Conservation (phyloP, 2,888 invertebrate genomes). For the Eulithis testata region DNA sequence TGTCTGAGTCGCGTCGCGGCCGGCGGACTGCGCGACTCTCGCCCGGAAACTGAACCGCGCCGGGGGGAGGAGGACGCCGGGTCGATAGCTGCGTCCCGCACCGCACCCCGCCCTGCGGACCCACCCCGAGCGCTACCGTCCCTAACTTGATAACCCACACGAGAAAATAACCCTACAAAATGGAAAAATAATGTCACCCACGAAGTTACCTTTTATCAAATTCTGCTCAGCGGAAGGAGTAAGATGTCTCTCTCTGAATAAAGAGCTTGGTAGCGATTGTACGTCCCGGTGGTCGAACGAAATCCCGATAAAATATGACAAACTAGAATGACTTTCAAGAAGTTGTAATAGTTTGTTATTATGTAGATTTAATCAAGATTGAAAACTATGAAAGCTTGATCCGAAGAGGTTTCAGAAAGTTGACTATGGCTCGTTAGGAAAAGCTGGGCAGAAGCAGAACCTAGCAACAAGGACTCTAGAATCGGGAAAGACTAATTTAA, state of each 20-base stretch:
- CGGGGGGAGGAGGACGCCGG: slow-evolving; percentile 83
- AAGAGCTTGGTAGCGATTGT: not conserved
- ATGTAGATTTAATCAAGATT: not conserved
- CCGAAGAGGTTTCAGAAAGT: not conserved
- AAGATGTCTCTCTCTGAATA: slow-evolving; percentile 1
- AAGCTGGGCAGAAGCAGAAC: slow-evolving; percentile 41
- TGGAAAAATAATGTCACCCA: slow-evolving; percentile 80
- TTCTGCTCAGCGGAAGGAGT: slow-evolving; percentile 46
- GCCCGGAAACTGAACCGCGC: slow-evolving; percentile 83
- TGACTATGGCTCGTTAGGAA: not conserved
- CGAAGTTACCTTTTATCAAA: slow-evolving; percentile 60
- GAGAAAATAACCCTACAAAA: slow-evolving; percentile 82
- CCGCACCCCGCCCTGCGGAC: slow-evolving; percentile 74
- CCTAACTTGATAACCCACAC: slow-evolving; percentile 82
- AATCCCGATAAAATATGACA: not conserved
- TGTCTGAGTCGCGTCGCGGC: slow-evolving; percentile 79
- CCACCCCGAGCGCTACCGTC: slow-evolving; percentile 72
- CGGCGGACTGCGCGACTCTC: slow-evolving; percentile 86
- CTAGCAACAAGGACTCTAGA: slow-evolving; percentile 59
- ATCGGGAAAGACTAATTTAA: slow-evolving; percentile 71
- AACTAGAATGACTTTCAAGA: not conserved
- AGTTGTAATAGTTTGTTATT: not conserved
- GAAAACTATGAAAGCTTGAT: not conserved
- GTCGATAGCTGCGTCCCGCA: slow-evolving; percentile 82
- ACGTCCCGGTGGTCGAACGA: not conserved